A percentile compares a stretch with the other conserved stretches of the same genome.
These are phyloP conservation scores for Tricholauxania praeusta DNA, from an alignment of 2,888 invertebrate genomes.

Conservation along the genomic window DNA sequence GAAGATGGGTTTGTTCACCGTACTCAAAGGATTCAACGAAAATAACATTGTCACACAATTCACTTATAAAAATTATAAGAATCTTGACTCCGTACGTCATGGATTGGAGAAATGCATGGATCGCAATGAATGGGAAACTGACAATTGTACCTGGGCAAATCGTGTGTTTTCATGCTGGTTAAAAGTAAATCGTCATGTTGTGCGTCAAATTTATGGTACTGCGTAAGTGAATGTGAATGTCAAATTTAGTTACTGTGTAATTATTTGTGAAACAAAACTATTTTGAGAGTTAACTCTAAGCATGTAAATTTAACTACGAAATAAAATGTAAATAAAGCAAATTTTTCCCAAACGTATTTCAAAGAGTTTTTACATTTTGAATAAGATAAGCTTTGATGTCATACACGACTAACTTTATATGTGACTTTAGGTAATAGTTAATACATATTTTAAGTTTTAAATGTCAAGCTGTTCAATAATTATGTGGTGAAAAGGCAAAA, in stretches of 20 bases:
- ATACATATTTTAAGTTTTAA: too few species aligned
- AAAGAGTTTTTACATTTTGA: too few species aligned
- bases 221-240: not conserved
- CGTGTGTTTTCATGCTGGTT: slow-evolving; percentile 65
- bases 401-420: too few species aligned
- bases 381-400: too few species aligned
- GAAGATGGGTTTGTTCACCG: slow-evolving; percentile 62
- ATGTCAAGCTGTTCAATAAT: too few species aligned
- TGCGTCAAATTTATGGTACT: slow-evolving; percentile 54
- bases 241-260: not conserved
- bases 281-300: too few species aligned
- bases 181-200: slow-evolving; percentile 58
- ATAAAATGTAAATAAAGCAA: too few species aligned
- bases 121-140: slow-evolving; percentile 61
- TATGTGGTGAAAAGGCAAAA: too few species aligned
- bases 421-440: too few species aligned
- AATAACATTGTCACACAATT: slow-evolving; percentile 59
- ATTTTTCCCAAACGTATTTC: too few species aligned
- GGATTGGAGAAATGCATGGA: slow-evolving; percentile 65
- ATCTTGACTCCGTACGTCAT: slow-evolving; percentile 54
- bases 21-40: slow-evolving; percentile 58
- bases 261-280: too few species aligned
- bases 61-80: slow-evolving; percentile 50
- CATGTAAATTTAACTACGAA: too few species aligned
- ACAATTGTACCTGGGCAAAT: slow-evolving; percentile 62